Base-by-base conservation (phyloP, 2,113 vertebrate species). In the Pomatorhinus ruficollis region DNA sequence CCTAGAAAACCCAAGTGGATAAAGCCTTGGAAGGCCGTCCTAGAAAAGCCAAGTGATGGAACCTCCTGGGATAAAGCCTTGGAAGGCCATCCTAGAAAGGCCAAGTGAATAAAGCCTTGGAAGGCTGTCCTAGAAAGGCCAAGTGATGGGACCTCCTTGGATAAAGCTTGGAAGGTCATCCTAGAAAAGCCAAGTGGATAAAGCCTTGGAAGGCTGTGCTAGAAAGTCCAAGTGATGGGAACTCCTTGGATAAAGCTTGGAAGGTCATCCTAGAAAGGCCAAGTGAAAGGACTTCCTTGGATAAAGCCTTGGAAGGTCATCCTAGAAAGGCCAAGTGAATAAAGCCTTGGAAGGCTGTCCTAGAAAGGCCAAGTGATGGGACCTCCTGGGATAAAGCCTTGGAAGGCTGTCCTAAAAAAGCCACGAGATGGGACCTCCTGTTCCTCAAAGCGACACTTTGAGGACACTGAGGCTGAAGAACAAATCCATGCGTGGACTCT, bases 221-320 rank as follows among this genome's bases (percentile, higher is more conserved):
- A 14, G 47, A 27, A 31, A 75, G 45, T 8, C 3, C n/a, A 66
- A 30, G 25, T 0, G 2, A 33, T 25, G 12, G 30, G 22, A 33
- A 0, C 9, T 31, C 49, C 30, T 49, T 12, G n/a, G n/a, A n/a
- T 9, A 52, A 83, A 47, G 3, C 50, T 16, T 44, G 19, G 69
- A 61, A 82, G 31, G 8, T 4, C 2, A 2, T 18, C 35, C 74
- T 19, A 11, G n/a, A 39, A n/a, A 70, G 53, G 5, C 5, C 40
- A 45, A 33, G 20, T 0, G 5, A 52, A 16, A 28, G 28, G 4
- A 60, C 1, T 11, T 49, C 60, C n/a, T 33, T 17, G 37, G 45
- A 33, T 16, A 39, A 78, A 40, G 2, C 8, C 49, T 50, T 50
- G 50, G 25, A 52, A 52, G 25, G 42, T 17, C 8, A 8, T 28